These are phyloP conservation scores for Acrossocheilus fasciatus DNA, from an alignment of 2,797 vertebrate genomes.

Conservation along the genomic window DNA sequence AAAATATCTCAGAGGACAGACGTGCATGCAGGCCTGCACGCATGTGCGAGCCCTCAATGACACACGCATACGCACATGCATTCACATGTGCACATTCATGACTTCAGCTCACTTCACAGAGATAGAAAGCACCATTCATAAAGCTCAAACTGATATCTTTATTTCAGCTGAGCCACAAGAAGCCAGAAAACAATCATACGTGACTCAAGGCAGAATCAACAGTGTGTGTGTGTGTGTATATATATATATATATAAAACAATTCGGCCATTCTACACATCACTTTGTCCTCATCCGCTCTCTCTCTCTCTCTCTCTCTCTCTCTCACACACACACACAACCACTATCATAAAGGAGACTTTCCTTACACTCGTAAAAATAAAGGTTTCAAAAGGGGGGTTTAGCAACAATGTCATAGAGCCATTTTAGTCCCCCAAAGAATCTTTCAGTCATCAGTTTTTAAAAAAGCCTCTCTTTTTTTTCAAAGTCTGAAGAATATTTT, in stretches of 20 bases:
- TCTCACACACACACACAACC: constrained; percentile 16
- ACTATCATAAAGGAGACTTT: not conserved
- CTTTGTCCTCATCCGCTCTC: constrained; percentile 6
- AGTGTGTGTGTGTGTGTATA: not conserved
- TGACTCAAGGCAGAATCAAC: constrained; percentile 1
- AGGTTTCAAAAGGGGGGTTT: not conserved
- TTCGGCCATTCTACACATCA: constrained; percentile 35
- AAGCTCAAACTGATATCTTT: not conserved
- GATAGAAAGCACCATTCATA: constrained; percentile 43
- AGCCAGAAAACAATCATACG: not conserved
- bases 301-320: not conserved
- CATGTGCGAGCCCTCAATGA: constrained; percentile 28
- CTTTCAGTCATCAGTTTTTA: not conserved
- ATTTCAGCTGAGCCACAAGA: not conserved
- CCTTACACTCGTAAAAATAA: not conserved
- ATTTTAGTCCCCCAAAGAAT: not conserved
- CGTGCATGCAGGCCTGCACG: not conserved
- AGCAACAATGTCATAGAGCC: not conserved
- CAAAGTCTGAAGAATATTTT: not conserved
- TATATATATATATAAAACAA: not conserved
- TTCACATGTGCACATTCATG: constrained; percentile 39
- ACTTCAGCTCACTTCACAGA: constrained; percentile 33
- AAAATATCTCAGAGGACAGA: constrained; percentile 54
- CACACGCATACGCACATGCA: constrained; percentile 49
- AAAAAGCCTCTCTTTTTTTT: not conserved